Evolutionary conservation across 2,888 invertebrate genomes (phyloP).

Genomic region (Archaeoteleia sp.): DNA sequence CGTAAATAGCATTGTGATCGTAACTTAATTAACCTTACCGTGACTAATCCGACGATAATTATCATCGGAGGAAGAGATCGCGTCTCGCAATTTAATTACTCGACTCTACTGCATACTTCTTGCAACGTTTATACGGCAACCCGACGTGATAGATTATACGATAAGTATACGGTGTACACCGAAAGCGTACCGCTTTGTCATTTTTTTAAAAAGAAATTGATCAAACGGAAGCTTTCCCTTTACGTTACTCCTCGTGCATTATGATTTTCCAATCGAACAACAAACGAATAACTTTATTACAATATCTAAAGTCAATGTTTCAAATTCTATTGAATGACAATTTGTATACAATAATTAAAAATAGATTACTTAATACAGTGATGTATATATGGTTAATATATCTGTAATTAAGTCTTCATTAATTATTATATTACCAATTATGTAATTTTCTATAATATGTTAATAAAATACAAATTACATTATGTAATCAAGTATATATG

Average conservation of each 20-base stretch:
- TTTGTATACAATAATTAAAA: no score
- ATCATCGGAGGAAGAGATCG: constrained; percentile 39
- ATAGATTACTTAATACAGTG: no score
- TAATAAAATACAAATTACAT: no score
- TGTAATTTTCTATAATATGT: no score
- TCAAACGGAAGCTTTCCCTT: constrained; percentile 20
- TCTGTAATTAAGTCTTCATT: no score
- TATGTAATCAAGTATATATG: no score
- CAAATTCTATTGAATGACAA: no score
- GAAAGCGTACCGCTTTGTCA: constrained; percentile 37
- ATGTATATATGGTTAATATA: no score
- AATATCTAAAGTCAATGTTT: constrained; percentile 3
- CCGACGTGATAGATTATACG: constrained; percentile 35
- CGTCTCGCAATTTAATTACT: constrained; percentile 48
- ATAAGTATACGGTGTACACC: constrained; percentile 36
- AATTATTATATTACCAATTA: no score
- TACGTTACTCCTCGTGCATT: constrained; percentile 15
- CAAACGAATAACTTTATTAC: constrained; percentile 7
- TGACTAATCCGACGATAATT: constrained; percentile 40
- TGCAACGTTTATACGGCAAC: constrained; percentile 22
- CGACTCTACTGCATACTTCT: constrained; percentile 36
- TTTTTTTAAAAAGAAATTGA: constrained; percentile 28
- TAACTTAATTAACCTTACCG: constrained; percentile 27
- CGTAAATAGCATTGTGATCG: constrained; percentile 17
- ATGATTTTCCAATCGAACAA: constrained; percentile 5